A percentile compares a stretch with the other conserved stretches of the same genome.
phyloP scores from a whole-genome alignment of 2,888 invertebrate species.

The Meiosimyza platycephala region DNA sequence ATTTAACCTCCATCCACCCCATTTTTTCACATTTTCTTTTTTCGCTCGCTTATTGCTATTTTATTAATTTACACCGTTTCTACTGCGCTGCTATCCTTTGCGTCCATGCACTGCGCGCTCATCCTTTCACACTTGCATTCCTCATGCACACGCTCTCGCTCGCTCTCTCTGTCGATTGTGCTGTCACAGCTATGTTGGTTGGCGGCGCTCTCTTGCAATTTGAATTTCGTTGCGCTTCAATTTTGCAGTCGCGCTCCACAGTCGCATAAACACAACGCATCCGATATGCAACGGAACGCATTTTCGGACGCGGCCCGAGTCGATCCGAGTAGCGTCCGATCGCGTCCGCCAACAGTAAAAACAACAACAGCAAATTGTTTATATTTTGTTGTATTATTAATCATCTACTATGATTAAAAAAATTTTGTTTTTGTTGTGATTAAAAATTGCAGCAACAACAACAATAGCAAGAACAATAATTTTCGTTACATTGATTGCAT shows the following conservation, averaged over 20 bases:
- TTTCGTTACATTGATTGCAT: not conserved
- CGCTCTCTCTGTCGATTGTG: constrained; percentile 21
- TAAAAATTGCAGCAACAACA: constrained; percentile 37
- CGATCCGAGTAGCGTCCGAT: constrained; percentile 69
- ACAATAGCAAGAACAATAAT: constrained; percentile 7
- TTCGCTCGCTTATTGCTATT: not conserved
- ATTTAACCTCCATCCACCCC: constrained; percentile 1
- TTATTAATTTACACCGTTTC: not conserved
- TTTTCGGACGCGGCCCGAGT: constrained; percentile 69
- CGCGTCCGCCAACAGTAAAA: constrained; percentile 66
- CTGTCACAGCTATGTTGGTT: constrained; percentile 49
- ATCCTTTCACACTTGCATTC: not conserved
- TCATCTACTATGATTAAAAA: constrained; percentile 2
- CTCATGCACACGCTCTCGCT: not conserved
- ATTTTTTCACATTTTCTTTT: constrained; percentile 11
- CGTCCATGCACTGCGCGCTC: not conserved
- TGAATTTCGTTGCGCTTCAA: constrained; percentile 61
- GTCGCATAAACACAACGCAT: constrained; percentile 68
- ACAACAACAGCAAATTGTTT: constrained; percentile 41
- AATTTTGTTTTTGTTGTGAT: constrained; percentile 23
- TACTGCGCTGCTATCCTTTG: not conserved
- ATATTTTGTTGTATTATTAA: constrained; percentile 38
- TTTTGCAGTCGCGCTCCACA: constrained; percentile 64
- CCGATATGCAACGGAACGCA: constrained; percentile 69
- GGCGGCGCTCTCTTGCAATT: constrained; percentile 48